A percentile compares a stretch with the other conserved stretches of the same genome.
These are phyloP conservation scores for Ruditapes philippinarum DNA, from an alignment of 1,140 invertebrate species.

Conservation along the genomic window DNA sequence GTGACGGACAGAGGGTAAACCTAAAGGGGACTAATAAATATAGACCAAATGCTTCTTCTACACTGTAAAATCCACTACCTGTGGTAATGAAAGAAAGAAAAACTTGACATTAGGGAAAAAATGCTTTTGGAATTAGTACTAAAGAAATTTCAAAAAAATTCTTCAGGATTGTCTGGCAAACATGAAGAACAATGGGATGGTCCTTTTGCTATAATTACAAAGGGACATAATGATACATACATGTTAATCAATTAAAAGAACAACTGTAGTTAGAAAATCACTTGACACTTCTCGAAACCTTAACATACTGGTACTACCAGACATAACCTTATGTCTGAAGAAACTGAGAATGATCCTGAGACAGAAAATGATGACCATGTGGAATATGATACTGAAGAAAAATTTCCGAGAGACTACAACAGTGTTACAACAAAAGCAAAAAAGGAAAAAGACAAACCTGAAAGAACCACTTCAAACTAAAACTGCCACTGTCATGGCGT, in stretches of 20 bases:
- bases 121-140: conserved; percentile 8
- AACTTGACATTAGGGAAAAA: background rate
- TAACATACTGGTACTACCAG: background rate
- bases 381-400: no score
- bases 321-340: background rate
- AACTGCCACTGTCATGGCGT: no score
- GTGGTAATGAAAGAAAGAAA: conserved; percentile 18
- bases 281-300: background rate
- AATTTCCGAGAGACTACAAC: no score
- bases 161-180: conserved; percentile 3
- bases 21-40: no score
- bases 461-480: no score
- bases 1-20: no score
- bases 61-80: conserved; percentile 59
- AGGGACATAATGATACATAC: conserved; percentile 22
- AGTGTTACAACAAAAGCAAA: no score
- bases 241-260: background rate
- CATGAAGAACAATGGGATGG: conserved; percentile 19
- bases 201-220: background rate
- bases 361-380: background rate
- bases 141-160: background rate
- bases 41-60: background rate
- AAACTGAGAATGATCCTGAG: background rate
- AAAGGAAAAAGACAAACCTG: no score
- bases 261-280: background rate